A percentile compares a stretch with the other conserved stretches of the same genome.
Evolutionary conservation across 2,797 vertebrate species (phyloP).

Genomic region (Euphonia xanthogaster): DNA sequence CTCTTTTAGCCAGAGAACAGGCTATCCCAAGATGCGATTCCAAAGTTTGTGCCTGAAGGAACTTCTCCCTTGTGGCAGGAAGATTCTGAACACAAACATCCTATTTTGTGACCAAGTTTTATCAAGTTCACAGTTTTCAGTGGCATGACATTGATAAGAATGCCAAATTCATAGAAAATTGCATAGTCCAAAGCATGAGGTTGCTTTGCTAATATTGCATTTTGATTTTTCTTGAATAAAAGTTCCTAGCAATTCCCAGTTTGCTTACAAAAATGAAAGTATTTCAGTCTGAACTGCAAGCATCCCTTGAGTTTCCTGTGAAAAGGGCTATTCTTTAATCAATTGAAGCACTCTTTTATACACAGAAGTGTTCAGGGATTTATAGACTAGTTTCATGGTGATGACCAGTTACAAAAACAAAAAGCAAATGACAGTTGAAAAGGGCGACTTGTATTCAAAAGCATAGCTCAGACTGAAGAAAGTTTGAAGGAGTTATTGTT

Average conservation of each 20-base stretch:
- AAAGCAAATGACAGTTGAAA: neutral
- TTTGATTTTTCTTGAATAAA: neutral
- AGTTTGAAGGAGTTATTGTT: neutral
- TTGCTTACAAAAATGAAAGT: neutral
- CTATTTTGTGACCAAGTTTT: neutral
- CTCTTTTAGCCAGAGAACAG: neutral
- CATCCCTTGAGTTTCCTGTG: neutral
- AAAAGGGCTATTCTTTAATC: neutral
- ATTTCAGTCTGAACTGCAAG: neutral
- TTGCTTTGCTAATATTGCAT: neutral
- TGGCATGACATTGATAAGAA: fast-evolving
- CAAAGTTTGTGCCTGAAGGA: neutral
- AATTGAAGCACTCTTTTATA: neutral
- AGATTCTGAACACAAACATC: neutral
- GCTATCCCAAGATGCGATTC: neutral
- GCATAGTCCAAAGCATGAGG: neutral
- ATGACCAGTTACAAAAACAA: neutral
- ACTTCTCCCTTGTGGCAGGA: neutral
- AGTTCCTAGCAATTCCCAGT: neutral
- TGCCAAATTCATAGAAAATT: neutral
- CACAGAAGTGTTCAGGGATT: neutral
- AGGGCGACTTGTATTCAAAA: neutral
- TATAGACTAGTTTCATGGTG: neutral
- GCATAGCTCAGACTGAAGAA: neutral
- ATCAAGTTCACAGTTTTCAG: neutral